A percentile compares a stretch with the other conserved stretches of the same genome.
These are phyloP conservation scores for Ptychadena robeensis DNA, from an alignment of 2,797 vertebrate species.

Conservation along the genomic window DNA sequence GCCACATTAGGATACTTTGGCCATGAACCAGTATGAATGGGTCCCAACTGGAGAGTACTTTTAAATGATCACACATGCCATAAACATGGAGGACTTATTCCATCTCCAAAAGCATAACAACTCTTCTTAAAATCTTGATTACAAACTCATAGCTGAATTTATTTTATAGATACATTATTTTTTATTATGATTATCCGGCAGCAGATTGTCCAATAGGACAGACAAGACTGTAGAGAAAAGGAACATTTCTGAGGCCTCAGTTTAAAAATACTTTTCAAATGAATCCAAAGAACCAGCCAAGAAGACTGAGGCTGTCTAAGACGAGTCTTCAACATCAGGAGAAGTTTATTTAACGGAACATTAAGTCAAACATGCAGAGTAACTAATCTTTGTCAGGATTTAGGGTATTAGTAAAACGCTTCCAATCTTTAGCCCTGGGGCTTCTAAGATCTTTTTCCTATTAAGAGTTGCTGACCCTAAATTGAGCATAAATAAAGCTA, in stretches of 20 bases:
- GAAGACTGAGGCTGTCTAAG: slow-evolving; percentile 66
- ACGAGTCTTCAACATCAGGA: slow-evolving; percentile 60
- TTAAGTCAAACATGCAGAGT: slow-evolving; percentile 66
- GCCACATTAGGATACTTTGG: not conserved
- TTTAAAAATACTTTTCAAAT: slow-evolving; percentile 64
- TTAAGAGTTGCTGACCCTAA: slow-evolving; percentile 51
- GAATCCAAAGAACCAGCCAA: slow-evolving; percentile 67
- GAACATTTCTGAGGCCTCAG: slow-evolving; percentile 72
- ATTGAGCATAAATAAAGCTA: slow-evolving; percentile 67
- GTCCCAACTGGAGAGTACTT: not conserved
- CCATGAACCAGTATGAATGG: not conserved
- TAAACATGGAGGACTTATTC: not conserved
- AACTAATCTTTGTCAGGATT: slow-evolving; percentile 65
- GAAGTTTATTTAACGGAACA: slow-evolving; percentile 71
- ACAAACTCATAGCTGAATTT: not conserved
- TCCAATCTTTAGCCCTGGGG: slow-evolving; percentile 61
- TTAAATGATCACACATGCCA: not conserved
- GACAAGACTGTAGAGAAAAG: slow-evolving; percentile 53
- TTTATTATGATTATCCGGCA: not conserved
- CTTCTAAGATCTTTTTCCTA: slow-evolving; percentile 55
- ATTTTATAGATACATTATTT: not conserved
- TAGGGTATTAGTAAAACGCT: slow-evolving; percentile 65
- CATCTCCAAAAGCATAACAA: not conserved
- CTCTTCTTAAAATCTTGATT: not conserved
- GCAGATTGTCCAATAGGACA: slow-evolving; percentile 14